A percentile compares a stretch with the other conserved stretches of the same genome.
phyloP scores from a whole-genome alignment of 2,113 vertebrate species.

The Sebastes schlegelii region DNA sequence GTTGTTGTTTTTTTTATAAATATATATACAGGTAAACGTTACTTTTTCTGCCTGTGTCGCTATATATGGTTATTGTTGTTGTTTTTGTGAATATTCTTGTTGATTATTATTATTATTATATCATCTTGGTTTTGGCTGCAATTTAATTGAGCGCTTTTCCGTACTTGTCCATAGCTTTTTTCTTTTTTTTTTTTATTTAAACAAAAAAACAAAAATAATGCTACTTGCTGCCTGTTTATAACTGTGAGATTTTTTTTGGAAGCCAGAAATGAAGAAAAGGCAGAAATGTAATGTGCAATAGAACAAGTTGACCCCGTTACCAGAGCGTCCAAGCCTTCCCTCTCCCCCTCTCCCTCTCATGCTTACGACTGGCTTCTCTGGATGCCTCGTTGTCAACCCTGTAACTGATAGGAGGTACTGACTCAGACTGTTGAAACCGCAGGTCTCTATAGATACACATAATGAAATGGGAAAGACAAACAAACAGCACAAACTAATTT shows the following conservation, averaged over 20 bases:
- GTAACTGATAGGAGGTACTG: conserved; percentile 48
- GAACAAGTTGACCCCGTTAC: conserved; percentile 68
- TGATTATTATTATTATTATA: conserved; percentile 69
- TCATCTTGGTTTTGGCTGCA: conserved; percentile 70
- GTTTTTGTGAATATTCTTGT: conserved; percentile 77
- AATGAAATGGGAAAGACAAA: conserved; percentile 10
- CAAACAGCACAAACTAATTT: not conserved
- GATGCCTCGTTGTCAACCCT: conserved; percentile 54
- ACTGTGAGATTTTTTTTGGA: conserved; percentile 67
- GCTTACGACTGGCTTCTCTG: conserved; percentile 30
- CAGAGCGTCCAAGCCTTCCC: not conserved
- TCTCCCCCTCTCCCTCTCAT: not conserved
- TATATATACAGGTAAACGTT: conserved; percentile 65
- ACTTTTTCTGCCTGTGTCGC: conserved; percentile 75
- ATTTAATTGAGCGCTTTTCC: conserved; percentile 64
- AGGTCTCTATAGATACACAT: conserved; percentile 54
- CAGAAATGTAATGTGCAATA: conserved; percentile 83
- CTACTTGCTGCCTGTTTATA: conserved; percentile 76
- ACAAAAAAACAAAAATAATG: conserved; percentile 54
- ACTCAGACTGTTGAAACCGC: conserved; percentile 50
- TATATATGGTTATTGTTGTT: conserved; percentile 69
- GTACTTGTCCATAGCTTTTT: conserved; percentile 47
- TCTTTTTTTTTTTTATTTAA: conserved; percentile 48
- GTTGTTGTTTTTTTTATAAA: conserved; percentile 52
- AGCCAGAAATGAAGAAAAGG: conserved; percentile 71